These are phyloP conservation scores for Bhutanitis thaidina DNA, from an alignment of 2,888 invertebrate species.

Conservation along the genomic window DNA sequence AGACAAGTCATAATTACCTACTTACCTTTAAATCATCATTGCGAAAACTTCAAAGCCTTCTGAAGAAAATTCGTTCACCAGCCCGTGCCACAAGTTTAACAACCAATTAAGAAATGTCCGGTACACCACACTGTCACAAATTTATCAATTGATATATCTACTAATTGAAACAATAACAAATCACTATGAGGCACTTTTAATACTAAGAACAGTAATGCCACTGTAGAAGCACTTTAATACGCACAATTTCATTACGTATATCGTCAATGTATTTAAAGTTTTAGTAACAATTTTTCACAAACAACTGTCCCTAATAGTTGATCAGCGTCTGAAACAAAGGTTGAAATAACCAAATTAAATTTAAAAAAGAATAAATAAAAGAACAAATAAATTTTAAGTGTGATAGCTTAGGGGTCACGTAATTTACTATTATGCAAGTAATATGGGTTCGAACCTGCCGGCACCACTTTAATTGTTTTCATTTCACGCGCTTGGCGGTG, in stretches of 20 bases:
- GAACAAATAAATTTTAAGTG: too few species aligned
- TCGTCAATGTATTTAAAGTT: too few species aligned
- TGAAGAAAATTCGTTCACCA: constrained; percentile 33
- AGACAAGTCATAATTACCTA: neutral
- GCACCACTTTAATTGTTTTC: too few species aligned
- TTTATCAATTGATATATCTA: constrained; percentile 22
- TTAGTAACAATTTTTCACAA: too few species aligned
- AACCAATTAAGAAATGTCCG: constrained; percentile 32
- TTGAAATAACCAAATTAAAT: too few species aligned
- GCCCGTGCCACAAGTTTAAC: constrained; percentile 23
- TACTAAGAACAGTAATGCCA: constrained; percentile 27
- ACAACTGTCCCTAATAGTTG: neutral
- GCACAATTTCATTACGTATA: constrained; percentile 20
- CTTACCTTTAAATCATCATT: constrained; percentile 69
- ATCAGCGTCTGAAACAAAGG: constrained; percentile 20
- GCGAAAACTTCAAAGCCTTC: constrained; percentile 41
- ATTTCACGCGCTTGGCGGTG: too few species aligned
- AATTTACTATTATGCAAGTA: too few species aligned
- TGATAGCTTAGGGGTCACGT: too few species aligned
- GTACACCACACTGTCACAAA: constrained; percentile 31
- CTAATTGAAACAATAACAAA: constrained; percentile 19
- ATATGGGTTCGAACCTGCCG: too few species aligned
- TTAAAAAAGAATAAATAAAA: too few species aligned
- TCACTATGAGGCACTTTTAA: constrained; percentile 43
- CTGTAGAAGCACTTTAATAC: constrained; percentile 30